phyloP scores from a whole-genome alignment of 2,888 invertebrate genomes.

The Clivina fossor region DNA sequence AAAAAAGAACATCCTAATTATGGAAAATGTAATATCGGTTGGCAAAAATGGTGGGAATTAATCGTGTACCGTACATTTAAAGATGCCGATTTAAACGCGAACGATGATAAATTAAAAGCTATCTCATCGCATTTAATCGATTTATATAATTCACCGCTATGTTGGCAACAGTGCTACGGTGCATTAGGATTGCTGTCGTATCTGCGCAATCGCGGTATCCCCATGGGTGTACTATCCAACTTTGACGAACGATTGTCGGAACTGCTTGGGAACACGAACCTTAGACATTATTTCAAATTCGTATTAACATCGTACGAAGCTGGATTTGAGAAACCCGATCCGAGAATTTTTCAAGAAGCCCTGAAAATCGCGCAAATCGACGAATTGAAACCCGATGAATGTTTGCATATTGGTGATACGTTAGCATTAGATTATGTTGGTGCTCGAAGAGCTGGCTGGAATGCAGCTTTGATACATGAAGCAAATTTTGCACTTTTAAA shows the following conservation, averaged over 20 bases:
- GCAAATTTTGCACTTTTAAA: slow-evolving; percentile 48
- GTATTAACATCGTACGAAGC: slow-evolving; percentile 76
- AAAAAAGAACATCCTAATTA: slow-evolving; percentile 76
- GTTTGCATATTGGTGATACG: slow-evolving; percentile 83
- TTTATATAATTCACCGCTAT: slow-evolving; percentile 68
- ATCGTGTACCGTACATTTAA: slow-evolving; percentile 68
- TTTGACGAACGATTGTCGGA: slow-evolving; percentile 79
- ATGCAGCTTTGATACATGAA: slow-evolving; percentile 59
- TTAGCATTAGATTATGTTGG: slow-evolving; percentile 75
- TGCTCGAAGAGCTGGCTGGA: slow-evolving; percentile 75
- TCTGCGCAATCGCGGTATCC: slow-evolving; percentile 55
- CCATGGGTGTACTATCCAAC: slow-evolving; percentile 82
- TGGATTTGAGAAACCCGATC: slow-evolving; percentile 74
- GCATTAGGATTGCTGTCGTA: slow-evolving; percentile 64
- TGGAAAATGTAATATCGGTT: slow-evolving; percentile 69
- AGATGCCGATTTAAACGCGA: slow-evolving; percentile 53
- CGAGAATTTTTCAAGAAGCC: slow-evolving; percentile 69
- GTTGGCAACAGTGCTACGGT: slow-evolving; percentile 74
- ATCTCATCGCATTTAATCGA: slow-evolving; percentile 65
- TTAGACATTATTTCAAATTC: slow-evolving; percentile 77
- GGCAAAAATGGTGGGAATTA: slow-evolving; percentile 82
- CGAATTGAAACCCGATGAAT: slow-evolving; percentile 60
- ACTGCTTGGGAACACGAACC: slow-evolving; percentile 65
- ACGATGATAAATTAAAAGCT: slow-evolving; percentile 52
- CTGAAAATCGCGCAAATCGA: slow-evolving; percentile 54